A percentile compares a stretch with the other conserved stretches of the same genome.
These are phyloP conservation scores for Hirtodrosophila histrioides DNA, from an alignment of 2,888 invertebrate species.

Conservation along the genomic window DNA sequence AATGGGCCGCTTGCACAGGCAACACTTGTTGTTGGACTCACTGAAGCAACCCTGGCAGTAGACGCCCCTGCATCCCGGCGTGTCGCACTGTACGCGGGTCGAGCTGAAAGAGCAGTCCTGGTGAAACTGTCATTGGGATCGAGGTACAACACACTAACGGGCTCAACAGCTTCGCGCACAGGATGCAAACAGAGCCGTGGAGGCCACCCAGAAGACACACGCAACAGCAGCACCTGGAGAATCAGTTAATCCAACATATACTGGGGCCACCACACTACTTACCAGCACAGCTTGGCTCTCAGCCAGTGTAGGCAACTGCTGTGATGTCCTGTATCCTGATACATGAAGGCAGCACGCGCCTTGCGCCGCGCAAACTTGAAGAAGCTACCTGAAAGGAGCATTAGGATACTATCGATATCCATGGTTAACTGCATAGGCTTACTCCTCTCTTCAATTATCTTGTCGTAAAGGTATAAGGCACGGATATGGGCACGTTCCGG, in stretches of 20 bases:
- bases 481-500: slow-evolving; percentile 90
- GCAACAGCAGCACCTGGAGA: slow-evolving; percentile 32
- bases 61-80: slow-evolving; percentile 88
- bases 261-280: slow-evolving; percentile 7
- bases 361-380: slow-evolving; percentile 90
- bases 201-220: slow-evolving; percentile 6
- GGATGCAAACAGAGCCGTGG: slow-evolving; percentile 24
- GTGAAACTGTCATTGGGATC: slow-evolving; percentile 4
- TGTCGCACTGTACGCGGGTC: slow-evolving; percentile 85
- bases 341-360: slow-evolving; percentile 86
- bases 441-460: slow-evolving; percentile 89
- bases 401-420: too few relatives aligned
- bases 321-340: slow-evolving; percentile 80
- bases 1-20: slow-evolving; percentile 90
- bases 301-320: slow-evolving; percentile 87
- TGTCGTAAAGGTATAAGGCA: slow-evolving; percentile 92
- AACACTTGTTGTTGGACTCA: slow-evolving; percentile 90
- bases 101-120: slow-evolving; percentile 50
- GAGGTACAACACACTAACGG: slow-evolving; percentile 41
- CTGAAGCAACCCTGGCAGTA: slow-evolving; percentile 90
- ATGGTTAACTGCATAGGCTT: slow-evolving; percentile 5
- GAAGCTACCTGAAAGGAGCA: slow-evolving; percentile 85
- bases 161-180: slow-evolving; percentile 43
- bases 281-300: slow-evolving; percentile 83
- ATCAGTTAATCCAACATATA: not conserved